A percentile compares a stretch with the other conserved stretches of the same genome.
Evolutionary conservation across 2,888 invertebrate species (phyloP).

Genomic region (Drosophila kuntzei): DNA sequence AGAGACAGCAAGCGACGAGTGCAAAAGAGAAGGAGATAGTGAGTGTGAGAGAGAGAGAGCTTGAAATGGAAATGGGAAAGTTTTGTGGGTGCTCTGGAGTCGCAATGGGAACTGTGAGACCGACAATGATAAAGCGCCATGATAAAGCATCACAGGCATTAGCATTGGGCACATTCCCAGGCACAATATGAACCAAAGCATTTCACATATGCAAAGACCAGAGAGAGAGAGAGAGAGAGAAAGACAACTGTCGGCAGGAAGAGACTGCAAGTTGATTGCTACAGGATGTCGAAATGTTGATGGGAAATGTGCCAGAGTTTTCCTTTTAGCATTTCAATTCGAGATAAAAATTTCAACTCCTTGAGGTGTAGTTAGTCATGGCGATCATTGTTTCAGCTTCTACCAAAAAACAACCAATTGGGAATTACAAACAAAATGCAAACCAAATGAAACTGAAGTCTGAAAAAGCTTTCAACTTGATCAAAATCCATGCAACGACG

Average conservation of each 20-base stretch:
- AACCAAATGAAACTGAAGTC: conserved; percentile 16
- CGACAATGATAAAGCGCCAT: conserved; percentile 55
- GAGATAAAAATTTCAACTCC: conserved; percentile 15
- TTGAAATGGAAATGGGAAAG: conserved; percentile 32
- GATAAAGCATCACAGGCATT: conserved; percentile 54
- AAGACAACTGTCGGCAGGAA: background rate
- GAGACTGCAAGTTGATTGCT: conserved; percentile 21
- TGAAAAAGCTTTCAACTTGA: background rate
- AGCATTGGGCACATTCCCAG: conserved; percentile 32
- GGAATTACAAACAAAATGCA: conserved; percentile 23
- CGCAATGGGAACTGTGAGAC: conserved; percentile 21
- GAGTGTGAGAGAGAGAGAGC: background rate
- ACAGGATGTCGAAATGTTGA: conserved; percentile 20
- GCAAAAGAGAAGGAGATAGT: background rate
- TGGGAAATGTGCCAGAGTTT: conserved; percentile 16
- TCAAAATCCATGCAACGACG: background rate
- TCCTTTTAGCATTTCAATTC: background rate
- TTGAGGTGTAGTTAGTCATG: conserved; percentile 42
- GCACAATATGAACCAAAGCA: conserved; percentile 28
- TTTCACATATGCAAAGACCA: conserved; percentile 26
- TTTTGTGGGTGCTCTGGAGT: conserved; percentile 14
- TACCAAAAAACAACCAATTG: conserved; percentile 20
- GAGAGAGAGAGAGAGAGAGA: background rate
- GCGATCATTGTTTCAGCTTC: conserved; percentile 37
- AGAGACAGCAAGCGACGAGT: background rate